phyloP scores from a whole-genome alignment of 2,888 invertebrate genomes.

The Tenthredo notha region DNA sequence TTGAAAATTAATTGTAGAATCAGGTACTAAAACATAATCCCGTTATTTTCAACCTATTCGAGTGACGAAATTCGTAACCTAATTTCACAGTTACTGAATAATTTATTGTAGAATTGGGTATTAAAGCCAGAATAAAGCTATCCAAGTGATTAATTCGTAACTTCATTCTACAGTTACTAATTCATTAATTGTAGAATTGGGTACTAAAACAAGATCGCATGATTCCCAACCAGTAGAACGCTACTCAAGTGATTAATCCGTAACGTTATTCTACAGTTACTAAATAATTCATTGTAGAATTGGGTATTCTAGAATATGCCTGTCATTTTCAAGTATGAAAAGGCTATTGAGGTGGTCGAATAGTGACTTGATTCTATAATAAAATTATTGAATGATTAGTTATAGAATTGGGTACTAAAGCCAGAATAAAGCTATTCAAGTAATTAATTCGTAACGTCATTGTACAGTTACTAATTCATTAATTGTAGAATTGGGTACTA shows the following conservation, averaged over 20 bases:
- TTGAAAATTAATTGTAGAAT: neutral
- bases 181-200: neutral
- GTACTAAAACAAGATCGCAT: neutral
- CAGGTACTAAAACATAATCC: neutral
- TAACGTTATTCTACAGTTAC: neutral
- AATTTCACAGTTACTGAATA: neutral
- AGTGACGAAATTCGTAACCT: neutral
- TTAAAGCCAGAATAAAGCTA: neutral
- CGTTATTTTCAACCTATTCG: neutral
- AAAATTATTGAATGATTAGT: neutral
- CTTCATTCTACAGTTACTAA: neutral
- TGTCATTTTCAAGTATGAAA: neutral
- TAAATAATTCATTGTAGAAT: neutral
- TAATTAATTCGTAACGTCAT: neutral
- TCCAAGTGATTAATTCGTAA: neutral
- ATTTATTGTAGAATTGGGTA: neutral
- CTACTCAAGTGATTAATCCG: neutral
- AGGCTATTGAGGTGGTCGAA: neutral
- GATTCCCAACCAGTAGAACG: neutral
- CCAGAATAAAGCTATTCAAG: too few species aligned
- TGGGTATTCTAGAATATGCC: too few species aligned
- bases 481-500: neutral
- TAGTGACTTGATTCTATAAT: neutral
- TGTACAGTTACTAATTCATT: neutral
- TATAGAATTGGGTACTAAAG: neutral